phyloP scores from a whole-genome alignment of 2,797 vertebrate species.

The Aldrovandia affinis region DNA sequence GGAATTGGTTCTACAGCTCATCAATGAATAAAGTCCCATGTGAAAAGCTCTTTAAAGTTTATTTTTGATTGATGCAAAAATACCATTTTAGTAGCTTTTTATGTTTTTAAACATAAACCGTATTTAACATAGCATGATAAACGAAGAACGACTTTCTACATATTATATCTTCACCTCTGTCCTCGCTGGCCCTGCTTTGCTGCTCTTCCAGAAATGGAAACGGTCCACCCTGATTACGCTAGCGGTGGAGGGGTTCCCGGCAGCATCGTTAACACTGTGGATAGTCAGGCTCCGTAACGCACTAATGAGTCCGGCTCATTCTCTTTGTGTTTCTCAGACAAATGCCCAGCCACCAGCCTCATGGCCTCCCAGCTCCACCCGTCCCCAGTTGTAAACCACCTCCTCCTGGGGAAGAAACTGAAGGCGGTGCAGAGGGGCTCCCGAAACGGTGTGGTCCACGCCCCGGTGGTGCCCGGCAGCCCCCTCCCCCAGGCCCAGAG shows the following conservation, averaged over 20 bases:
- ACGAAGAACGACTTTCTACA: not conserved
- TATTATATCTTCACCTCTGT: not conserved
- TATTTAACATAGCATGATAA: not conserved
- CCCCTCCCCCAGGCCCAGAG: slow-evolving; percentile 61
- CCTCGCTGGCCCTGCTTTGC: not conserved
- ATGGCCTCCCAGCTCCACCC: slow-evolving; percentile 90
- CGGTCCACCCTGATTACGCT: not conserved
- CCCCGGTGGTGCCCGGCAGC: slow-evolving; percentile 49
- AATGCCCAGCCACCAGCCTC: slow-evolving; percentile 89
- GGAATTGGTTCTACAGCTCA: not conserved
- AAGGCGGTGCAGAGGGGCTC: slow-evolving; percentile 66
- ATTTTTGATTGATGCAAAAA: not conserved
- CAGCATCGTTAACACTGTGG: not conserved
- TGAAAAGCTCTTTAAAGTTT: slow-evolving; percentile 10
- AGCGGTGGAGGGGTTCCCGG: not conserved
- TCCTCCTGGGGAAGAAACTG: slow-evolving; percentile 88
- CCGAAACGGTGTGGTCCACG: slow-evolving; percentile 61
- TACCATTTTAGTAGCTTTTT: not conserved
- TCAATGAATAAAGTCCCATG: not conserved
- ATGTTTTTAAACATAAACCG: no score
- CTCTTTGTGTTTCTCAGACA: slow-evolving; percentile 76
- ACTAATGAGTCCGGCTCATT: slow-evolving; percentile 19
- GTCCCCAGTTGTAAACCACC: slow-evolving; percentile 92
- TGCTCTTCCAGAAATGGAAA: not conserved
- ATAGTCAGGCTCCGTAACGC: not conserved